Evolutionary conservation across 2,888 invertebrate species (phyloP), one percentile per base, ranked within the genome.

Genomic region (Vesta saturnalis): DNA sequence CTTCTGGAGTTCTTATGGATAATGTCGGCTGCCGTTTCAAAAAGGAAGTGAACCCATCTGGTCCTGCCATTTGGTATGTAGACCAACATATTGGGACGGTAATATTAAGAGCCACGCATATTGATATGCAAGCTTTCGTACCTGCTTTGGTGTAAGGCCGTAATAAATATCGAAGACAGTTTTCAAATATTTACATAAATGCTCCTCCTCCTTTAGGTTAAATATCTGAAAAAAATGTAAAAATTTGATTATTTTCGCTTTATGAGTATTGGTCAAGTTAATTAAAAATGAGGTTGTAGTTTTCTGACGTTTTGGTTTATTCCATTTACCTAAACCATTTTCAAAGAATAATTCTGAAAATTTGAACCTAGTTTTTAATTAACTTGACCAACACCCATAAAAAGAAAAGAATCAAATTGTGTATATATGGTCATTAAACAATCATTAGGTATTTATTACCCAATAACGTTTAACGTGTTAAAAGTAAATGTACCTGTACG

Each of bases 1-100:
- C 49, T 19, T 49, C 15, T 49, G 49, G 49, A 18, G 15, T 49
- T 49, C 49, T 49, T 12, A 49, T 49, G 15, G 49, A 49, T 49
- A 49, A 1, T 49, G 49, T 49, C 15, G 12, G 49, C 10, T 49
- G 49, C 49, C 49, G 49, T 15, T 49, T 49, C 15, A 49, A 49
- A 49, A 49, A 49, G 15, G 15, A 49, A 5, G 16, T 15, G 15
- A 49, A 49, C 16, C 49, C n/a, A 49, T 49, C 16, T 14, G 49
- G 15, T 18, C 16, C 49, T 5, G 49, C 6, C 8, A 49, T 49
- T 49, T 49, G 16, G 19, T 49, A 15, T 49, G 49, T 49, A 49
- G 16, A 49, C 49, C 49, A 49, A 49, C 15, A 49, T 49, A 16
- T 49, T 49, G 49, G 49, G 15, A 19, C 49, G 10, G 6, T 49